Evolutionary conservation across 2,113 vertebrate genomes (phyloP).

Genomic region (Salvelinus sp.): DNA sequence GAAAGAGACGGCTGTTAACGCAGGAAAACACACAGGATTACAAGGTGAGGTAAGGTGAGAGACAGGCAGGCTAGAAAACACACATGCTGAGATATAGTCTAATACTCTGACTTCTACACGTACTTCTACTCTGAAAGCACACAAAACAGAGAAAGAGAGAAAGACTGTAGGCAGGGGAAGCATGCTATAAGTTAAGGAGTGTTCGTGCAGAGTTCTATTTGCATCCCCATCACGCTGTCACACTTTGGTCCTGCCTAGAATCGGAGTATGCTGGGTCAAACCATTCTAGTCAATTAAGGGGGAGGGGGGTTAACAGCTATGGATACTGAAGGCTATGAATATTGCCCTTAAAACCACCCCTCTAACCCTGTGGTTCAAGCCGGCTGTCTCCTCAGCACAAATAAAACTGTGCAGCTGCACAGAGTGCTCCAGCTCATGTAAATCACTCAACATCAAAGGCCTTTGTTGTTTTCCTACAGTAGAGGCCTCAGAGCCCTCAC

Average conservation of each 20-base stretch:
- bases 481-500: not conserved
- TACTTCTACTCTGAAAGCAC: not conserved
- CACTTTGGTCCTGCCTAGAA: not conserved
- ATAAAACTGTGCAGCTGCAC: too few species aligned
- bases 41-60: conserved; percentile 15
- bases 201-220: not conserved
- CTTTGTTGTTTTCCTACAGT: too few species aligned
- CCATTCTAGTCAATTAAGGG: conserved; percentile 3
- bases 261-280: not conserved
- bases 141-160: not conserved
- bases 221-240: not conserved
- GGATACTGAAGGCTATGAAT: not conserved
- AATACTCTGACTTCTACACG: not conserved
- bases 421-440: not conserved
- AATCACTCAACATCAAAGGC: not conserved
- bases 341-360: not conserved
- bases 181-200: not conserved
- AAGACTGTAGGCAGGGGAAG: not conserved
- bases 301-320: not conserved
- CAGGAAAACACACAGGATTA: conserved; percentile 1
- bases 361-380: not conserved
- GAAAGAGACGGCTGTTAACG: too few species aligned
- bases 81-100: not conserved
- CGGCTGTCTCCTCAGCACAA: not conserved
- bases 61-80: conserved; percentile 9